Evolutionary conservation across 2,113 vertebrate genomes (phyloP).

Genomic region (Tetrao urogallus): DNA sequence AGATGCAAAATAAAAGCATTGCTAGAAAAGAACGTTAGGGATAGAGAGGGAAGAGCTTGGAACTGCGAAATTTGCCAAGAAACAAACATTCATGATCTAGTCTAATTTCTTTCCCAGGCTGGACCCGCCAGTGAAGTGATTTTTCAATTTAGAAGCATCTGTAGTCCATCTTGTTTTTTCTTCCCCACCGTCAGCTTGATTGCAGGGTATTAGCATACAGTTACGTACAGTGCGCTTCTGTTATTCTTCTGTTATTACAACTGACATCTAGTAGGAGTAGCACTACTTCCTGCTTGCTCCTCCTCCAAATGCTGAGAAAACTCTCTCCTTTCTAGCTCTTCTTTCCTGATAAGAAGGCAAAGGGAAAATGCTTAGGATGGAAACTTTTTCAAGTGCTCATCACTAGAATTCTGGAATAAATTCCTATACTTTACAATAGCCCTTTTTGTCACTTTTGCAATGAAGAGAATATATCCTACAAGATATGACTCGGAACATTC

Average conservation of each 20-base stretch:
- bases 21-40: background rate
- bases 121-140: background rate
- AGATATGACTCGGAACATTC: background rate
- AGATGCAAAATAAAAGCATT: background rate
- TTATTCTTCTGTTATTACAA: background rate
- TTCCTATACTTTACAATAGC: background rate
- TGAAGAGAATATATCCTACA: background rate
- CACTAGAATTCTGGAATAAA: background rate
- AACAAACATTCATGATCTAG: background rate
- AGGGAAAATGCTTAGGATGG: background rate
- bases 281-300: background rate
- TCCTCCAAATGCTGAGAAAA: background rate
- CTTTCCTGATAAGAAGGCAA: background rate
- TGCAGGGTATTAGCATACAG: background rate
- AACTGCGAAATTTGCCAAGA: background rate
- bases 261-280: background rate
- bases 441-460: background rate
- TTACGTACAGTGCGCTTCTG: background rate
- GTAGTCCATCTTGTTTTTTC: background rate
- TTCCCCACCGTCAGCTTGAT: background rate
- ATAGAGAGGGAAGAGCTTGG: background rate
- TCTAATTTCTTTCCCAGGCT: background rate
- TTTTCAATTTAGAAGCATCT: background rate
- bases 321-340: background rate
- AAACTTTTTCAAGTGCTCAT: background rate